These are phyloP conservation scores for Eurosta solidaginis DNA, from an alignment of 1,140 invertebrate genomes.

Conservation along the genomic window DNA sequence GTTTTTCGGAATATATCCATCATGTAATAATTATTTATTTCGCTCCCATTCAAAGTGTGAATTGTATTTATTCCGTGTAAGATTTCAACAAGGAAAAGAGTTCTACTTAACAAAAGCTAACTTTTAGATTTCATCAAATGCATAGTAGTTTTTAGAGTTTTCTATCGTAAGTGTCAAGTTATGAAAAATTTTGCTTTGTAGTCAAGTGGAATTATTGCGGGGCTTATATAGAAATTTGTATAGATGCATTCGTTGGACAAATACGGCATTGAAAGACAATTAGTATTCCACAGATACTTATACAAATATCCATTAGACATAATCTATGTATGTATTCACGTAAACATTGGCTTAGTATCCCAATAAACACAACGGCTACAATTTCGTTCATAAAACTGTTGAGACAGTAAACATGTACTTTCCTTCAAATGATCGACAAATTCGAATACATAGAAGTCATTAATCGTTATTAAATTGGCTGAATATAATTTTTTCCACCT, in stretches of 20 bases:
- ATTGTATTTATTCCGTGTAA: background rate
- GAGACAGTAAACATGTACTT: too few species aligned
- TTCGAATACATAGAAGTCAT: too few species aligned
- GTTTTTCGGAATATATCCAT: background rate
- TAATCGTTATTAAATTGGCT: too few species aligned
- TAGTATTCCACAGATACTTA: slow-evolving; percentile 6
- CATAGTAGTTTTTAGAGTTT: too few species aligned
- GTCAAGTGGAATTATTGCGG: background rate
- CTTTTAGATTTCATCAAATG: background rate
- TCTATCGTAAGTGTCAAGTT: too few species aligned
- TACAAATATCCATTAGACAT: background rate
- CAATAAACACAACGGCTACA: too few species aligned
- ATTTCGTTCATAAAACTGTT: too few species aligned
- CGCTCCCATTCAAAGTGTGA: slow-evolving; percentile 1
- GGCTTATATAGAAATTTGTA: background rate
- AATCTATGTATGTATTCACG: background rate
- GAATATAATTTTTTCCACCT: too few species aligned
- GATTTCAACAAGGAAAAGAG: background rate
- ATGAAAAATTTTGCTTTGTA: slow-evolving; percentile 7
- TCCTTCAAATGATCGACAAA: too few species aligned
- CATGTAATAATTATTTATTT: slow-evolving; percentile 13
- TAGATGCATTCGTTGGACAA: background rate
- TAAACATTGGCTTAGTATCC: too few species aligned
- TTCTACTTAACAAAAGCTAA: background rate
- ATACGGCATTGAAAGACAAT: background rate